Evolutionary conservation across 1,140 invertebrate genomes (phyloP).

Genomic region (Intoshia linei): DNA sequence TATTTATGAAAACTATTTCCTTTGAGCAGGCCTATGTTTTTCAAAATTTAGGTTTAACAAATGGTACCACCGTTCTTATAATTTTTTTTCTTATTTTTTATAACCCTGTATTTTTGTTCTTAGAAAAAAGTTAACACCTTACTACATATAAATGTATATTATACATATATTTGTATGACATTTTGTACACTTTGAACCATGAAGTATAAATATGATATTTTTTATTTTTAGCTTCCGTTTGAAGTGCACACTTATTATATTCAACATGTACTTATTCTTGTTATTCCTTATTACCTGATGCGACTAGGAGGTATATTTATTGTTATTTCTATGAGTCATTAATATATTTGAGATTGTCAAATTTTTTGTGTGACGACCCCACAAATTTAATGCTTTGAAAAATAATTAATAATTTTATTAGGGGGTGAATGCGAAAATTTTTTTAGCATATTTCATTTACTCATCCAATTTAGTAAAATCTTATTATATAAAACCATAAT

Average conservation of each 20-base stretch:
- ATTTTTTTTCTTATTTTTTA: not conserved
- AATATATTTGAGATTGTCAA: slow-evolving; percentile 6
- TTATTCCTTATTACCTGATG: slow-evolving; percentile 58
- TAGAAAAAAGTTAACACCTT: no score
- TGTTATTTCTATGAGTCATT: slow-evolving; percentile 7
- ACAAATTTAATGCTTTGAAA: slow-evolving; percentile 1
- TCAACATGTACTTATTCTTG: slow-evolving; percentile 58
- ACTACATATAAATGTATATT: not conserved
- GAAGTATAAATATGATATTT: slow-evolving; percentile 6
- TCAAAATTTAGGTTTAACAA: not conserved
- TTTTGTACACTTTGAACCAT: no score
- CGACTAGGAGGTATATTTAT: slow-evolving; percentile 37
- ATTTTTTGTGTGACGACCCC: no score
- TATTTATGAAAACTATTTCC: no score
- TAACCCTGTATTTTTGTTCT: not conserved
- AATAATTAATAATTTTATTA: slow-evolving; percentile 4
- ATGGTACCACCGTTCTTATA: not conserved
- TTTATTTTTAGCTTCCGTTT: slow-evolving; percentile 38
- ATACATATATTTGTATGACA: not conserved
- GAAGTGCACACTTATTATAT: slow-evolving; percentile 62
- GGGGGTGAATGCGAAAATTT: no score
- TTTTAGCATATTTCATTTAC: no score
- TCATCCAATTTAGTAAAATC: no score
- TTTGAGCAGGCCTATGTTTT: no score
- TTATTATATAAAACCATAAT: no score